Conservation (phyloP, 2,888 invertebrate species). For the Diplolepis rosae region DNA sequence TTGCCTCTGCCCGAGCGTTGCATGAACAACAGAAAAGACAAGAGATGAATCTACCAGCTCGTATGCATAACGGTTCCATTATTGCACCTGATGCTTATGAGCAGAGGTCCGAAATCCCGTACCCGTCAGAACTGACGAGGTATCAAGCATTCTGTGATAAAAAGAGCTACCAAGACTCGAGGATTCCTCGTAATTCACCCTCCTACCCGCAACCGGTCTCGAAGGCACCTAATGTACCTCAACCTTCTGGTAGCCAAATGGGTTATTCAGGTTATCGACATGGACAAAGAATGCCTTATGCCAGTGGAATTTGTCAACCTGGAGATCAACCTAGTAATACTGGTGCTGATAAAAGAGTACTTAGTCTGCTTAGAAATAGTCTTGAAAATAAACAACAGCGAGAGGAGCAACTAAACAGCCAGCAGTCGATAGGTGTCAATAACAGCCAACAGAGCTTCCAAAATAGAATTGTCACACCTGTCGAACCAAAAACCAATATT, state of each 20-base stretch:
- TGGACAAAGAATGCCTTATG: constrained; percentile 57
- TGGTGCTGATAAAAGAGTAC: constrained; percentile 82
- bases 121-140: constrained; percentile 54
- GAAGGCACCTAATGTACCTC: constrained; percentile 51
- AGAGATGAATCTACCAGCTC: constrained; percentile 57
- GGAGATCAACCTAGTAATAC: constrained; percentile 62
- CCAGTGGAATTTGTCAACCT: constrained; percentile 37
- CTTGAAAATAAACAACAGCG: constrained; percentile 78
- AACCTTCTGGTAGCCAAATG: constrained; percentile 47
- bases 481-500: constrained; percentile 74
- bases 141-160: constrained; percentile 69
- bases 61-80: constrained; percentile 61
- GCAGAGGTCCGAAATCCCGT: constrained; percentile 58
- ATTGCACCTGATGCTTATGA: constrained; percentile 57
- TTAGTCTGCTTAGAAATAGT: constrained; percentile 82
- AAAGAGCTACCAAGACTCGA: constrained; percentile 59
- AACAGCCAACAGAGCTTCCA: constrained; percentile 68
- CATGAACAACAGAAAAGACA: constrained; percentile 64
- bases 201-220: constrained; percentile 53
- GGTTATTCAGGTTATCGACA: constrained; percentile 54
- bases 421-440: constrained; percentile 64
- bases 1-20: constrained; percentile 64
- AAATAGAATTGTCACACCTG: constrained; percentile 69
- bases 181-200: constrained; percentile 46
- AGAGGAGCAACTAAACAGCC: constrained; percentile 68